Percentiles rank a stretch among this genome's conserved stretches.
phyloP scores from a whole-genome alignment of 2,113 vertebrate genomes.

The Morone saxatilis region DNA sequence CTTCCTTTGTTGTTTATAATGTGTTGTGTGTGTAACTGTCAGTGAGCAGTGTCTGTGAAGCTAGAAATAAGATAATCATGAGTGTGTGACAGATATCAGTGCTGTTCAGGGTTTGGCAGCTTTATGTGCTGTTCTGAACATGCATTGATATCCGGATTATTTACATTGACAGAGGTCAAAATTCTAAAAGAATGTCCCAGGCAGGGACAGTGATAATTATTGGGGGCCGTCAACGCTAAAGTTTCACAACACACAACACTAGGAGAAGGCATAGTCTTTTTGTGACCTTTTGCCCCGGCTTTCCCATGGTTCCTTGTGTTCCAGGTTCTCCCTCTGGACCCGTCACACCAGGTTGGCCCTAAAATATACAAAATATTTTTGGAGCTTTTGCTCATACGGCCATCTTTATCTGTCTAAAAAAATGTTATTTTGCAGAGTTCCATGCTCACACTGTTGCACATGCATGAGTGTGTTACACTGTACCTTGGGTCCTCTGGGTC shows the following conservation, averaged over 20 bases:
- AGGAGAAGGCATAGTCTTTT: neutral
- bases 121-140: neutral
- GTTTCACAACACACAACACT: no score
- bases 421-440: neutral
- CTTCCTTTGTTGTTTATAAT: no score
- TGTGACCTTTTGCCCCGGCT: slow-evolving; percentile 61
- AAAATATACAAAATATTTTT: slow-evolving; percentile 19
- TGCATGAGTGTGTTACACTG: neutral
- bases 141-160: neutral
- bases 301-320: slow-evolving; percentile 54
- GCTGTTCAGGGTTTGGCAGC: no score
- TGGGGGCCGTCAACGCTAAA: no score
- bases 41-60: no score
- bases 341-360: slow-evolving; percentile 62
- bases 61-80: no score
- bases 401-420: neutral
- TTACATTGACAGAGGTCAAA: no score
- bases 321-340: slow-evolving; percentile 69
- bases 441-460: neutral
- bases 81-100: no score
- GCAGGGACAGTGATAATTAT: no score
- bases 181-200: no score
- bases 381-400: neutral
- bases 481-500: slow-evolving; percentile 65
- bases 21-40: no score